Percentiles rank a stretch among this genome's conserved stretches.
Conservation (phyloP, 37 sponge, comb jelly and placozoan genomes). For the Ianthella basta region DNA sequence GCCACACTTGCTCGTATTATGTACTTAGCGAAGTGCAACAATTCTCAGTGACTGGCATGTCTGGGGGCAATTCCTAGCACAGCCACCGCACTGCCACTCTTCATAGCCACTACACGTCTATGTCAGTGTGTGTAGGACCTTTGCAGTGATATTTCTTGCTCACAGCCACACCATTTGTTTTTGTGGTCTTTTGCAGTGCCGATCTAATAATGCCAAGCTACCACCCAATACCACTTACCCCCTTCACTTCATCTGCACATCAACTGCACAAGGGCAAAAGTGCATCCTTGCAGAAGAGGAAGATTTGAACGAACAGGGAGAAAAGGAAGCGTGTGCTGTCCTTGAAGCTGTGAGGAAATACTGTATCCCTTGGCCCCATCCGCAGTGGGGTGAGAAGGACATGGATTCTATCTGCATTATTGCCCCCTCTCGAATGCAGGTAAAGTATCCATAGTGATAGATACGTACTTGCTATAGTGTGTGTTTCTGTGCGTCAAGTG, state of each 20-base stretch:
- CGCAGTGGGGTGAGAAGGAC: constrained; percentile 12
- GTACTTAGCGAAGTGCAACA: too few relatives aligned
- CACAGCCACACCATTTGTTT: too few relatives aligned
- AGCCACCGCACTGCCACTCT: too few relatives aligned
- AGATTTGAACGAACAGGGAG: neutral
- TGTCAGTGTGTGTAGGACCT: too few relatives aligned
- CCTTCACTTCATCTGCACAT: constrained; percentile 9
- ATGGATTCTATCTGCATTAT: neutral
- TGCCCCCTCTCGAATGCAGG: constrained; percentile 18
- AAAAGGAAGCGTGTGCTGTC: constrained; percentile 7
- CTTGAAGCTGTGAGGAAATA: constrained; percentile 33
- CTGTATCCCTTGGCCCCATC: constrained; percentile 42
- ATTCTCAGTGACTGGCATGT: too few relatives aligned
- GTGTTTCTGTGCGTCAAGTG: constrained; percentile 34
- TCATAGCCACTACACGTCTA: too few relatives aligned
- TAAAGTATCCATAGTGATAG: neutral
- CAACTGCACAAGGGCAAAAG: neutral
- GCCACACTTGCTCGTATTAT: too few relatives aligned
- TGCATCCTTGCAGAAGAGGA: neutral
- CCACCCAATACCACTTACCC: too few relatives aligned
- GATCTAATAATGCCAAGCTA: too few relatives aligned
- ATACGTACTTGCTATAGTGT: neutral
- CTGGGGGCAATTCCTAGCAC: too few relatives aligned
- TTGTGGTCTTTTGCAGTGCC: too few relatives aligned
- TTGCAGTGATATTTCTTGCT: too few relatives aligned